phyloP scores from a whole-genome alignment of 2,113 vertebrate genomes.

The Argyrosomus japonicus region DNA sequence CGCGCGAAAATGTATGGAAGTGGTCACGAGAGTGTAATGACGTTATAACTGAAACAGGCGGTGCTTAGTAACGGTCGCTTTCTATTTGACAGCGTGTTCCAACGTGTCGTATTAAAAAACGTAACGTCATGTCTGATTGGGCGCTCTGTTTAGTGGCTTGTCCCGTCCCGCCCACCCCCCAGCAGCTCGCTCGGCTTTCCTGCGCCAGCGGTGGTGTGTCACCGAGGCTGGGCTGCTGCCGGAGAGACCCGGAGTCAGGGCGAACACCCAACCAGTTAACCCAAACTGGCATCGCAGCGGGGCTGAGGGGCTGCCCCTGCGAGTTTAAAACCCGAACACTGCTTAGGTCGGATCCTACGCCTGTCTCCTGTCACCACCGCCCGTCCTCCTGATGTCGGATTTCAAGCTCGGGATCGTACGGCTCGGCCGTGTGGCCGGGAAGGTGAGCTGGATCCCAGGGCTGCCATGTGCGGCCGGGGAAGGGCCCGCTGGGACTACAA shows the following conservation, averaged over 20 bases:
- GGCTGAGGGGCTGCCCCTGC: constrained; percentile 80
- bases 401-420: constrained; percentile 96
- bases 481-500: constrained; percentile 72
- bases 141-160: background rate
- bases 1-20: constrained; percentile 80
- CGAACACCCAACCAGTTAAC: constrained; percentile 60
- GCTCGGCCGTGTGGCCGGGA: constrained; percentile 97
- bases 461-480: constrained; percentile 86
- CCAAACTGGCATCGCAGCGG: constrained; percentile 69
- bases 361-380: constrained; percentile 44
- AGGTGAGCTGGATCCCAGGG: constrained; percentile 87
- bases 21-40: constrained; percentile 66
- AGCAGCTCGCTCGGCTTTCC: constrained; percentile 68
- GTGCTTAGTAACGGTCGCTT: constrained; percentile 5
- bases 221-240: constrained; percentile 80
- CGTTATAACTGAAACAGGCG: constrained; percentile 49
- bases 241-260: constrained; percentile 74
- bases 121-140: constrained; percentile 68
- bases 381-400: constrained; percentile 90
- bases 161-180: constrained; percentile 57
- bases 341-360: constrained; percentile 51
- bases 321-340: constrained; percentile 46
- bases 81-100: constrained; percentile 60
- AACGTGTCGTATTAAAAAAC: constrained; percentile 13
- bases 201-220: constrained; percentile 83